phyloP scores from a whole-genome alignment of 2,797 vertebrate genomes.

The Delichon dasypus region DNA sequence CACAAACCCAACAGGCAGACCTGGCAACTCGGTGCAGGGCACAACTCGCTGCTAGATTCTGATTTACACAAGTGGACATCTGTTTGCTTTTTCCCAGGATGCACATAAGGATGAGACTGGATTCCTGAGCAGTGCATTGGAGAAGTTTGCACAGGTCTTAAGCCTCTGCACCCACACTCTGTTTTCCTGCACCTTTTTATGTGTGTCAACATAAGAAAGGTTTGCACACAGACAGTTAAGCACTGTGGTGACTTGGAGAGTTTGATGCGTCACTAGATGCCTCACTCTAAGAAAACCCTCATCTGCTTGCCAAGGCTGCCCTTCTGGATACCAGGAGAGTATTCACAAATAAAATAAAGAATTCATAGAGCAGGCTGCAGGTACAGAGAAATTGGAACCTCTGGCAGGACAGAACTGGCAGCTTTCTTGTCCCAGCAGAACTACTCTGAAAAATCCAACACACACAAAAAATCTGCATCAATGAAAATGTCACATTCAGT shows the following conservation, averaged over 20 bases:
- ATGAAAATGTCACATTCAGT: neutral
- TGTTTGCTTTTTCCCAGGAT: neutral
- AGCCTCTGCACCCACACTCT: neutral
- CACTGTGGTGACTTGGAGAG: neutral
- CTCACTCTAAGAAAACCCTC: neutral
- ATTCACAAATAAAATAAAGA: neutral
- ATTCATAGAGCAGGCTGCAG: neutral
- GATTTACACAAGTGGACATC: neutral
- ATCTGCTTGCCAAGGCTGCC: neutral
- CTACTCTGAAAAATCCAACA: neutral
- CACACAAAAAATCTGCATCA: neutral
- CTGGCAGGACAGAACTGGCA: neutral
- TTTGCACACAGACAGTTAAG: neutral
- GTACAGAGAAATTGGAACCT: neutral
- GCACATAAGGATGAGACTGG: neutral
- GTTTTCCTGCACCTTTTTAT: neutral
- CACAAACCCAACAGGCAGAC: neutral
- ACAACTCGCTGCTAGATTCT: neutral
- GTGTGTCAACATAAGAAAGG: rapidly evolving
- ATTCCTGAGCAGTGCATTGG: neutral
- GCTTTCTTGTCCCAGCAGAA: neutral
- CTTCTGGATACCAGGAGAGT: neutral
- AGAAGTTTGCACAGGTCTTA: neutral
- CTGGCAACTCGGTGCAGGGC: neutral
- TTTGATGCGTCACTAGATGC: neutral